Evolutionary conservation across 2,888 invertebrate species (phyloP), one percentile per base, ranked within the genome.

Genomic region (Leucoma salicis): DNA sequence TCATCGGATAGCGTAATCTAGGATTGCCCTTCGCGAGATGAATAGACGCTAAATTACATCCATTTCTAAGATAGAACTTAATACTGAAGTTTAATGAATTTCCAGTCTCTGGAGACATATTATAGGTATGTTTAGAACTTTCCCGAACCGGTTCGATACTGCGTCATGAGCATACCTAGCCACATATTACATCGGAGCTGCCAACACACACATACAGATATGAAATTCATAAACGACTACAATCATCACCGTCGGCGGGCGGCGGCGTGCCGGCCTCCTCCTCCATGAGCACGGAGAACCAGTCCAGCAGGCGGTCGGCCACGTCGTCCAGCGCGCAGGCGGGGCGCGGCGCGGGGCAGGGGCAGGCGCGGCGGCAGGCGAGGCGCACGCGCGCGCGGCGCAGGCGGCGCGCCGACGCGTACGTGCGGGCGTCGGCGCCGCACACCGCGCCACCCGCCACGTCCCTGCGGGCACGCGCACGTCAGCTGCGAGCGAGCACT

Each of bases 221-320:
- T 16, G 3, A 16, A 16, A 16, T 21, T 21, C 7, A 21, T 8
- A 4, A 2, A 4, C 21, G 6, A 21, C 21, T 21, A 21, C 6
- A 8, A 4, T 21, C 8, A 21, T 44, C 39, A 74, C 78, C 80
- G 37, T 63, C 70, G 57, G 90, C 91, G 46, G 90, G 90, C 49
- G 93, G 92, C 45, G 91, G 90, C 16, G 61, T 46, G 55, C 93
- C 94, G 48, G 92, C 91, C 42, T 95, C 94, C 70, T 96, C 96
- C 42, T 95, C 94, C 96, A 96, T 96, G 32, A 97, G 94, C 47
- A 97, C 97, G 3, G 95, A 95, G 88, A 98, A 98, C 97, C 97
- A 98, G 86, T 97, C 97, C 34, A 97, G 90, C 58, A 98, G 91
- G 13, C 97, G 93, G 86, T 97, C 95, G 10, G 97, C 97, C 94